Percentiles rank a stretch among this genome's conserved stretches.
Evolutionary conservation across 2,113 vertebrate genomes (phyloP).

Genomic region (Zapus hudsonius): DNA sequence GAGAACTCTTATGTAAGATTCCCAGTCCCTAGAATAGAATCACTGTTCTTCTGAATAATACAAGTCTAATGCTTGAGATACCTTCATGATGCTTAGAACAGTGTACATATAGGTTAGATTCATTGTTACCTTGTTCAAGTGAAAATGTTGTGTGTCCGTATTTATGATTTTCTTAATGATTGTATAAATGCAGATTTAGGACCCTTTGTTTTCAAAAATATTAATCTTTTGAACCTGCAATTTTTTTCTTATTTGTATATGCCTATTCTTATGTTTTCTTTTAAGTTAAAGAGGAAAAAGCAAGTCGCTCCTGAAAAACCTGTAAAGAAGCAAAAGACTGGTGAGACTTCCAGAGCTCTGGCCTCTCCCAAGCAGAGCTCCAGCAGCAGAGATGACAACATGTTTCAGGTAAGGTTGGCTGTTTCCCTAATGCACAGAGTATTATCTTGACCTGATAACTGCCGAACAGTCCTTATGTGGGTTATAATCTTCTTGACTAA

Average conservation of each 20-base stretch:
- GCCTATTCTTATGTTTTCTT: slow-evolving; percentile 48
- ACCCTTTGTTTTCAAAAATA: not conserved
- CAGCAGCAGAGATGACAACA: slow-evolving; percentile 91
- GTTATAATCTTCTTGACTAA: not conserved
- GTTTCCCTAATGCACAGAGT: not conserved
- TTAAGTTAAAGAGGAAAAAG: slow-evolving; percentile 95
- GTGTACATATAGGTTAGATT: not conserved
- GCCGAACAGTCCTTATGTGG: not conserved
- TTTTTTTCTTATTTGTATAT: not conserved
- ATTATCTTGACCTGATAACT: not conserved
- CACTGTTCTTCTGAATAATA: not conserved
- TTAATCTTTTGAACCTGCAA: slow-evolving; percentile 21
- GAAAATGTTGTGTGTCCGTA: not conserved
- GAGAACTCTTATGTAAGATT: not conserved
- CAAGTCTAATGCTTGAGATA: not conserved
- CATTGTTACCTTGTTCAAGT: slow-evolving; percentile 26
- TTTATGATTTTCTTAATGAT: not conserved
- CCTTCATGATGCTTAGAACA: slow-evolving; percentile 4
- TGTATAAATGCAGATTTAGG: slow-evolving; percentile 1
- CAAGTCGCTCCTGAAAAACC: slow-evolving; percentile 90
- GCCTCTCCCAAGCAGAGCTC: slow-evolving; percentile 91
- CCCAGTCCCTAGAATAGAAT: not conserved
- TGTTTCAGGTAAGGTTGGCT: slow-evolving; percentile 93
- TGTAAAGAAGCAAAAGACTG: slow-evolving; percentile 94
- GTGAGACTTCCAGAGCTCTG: slow-evolving; percentile 93